These are phyloP conservation scores for Callipepla squamata DNA, from an alignment of 2,113 vertebrate genomes.

Conservation along the genomic window DNA sequence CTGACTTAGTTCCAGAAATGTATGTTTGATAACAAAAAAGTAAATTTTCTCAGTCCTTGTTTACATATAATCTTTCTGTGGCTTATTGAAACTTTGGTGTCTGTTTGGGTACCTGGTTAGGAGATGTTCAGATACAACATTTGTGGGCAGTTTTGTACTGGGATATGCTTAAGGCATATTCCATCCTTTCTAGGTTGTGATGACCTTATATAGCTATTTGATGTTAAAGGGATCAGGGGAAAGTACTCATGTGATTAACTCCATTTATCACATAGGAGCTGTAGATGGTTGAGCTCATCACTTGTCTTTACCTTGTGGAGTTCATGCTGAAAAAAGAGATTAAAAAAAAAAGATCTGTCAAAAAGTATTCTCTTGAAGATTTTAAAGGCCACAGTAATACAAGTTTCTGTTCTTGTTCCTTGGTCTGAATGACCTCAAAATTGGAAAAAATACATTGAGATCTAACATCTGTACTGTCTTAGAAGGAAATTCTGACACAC, in stretches of 20 bases:
- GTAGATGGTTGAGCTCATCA: background rate
- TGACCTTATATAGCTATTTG: background rate
- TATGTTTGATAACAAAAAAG: background rate
- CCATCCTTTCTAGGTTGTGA: background rate
- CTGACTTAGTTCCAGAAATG: background rate
- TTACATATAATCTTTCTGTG: background rate
- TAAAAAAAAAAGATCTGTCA: background rate
- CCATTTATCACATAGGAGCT: background rate
- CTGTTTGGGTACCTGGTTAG: background rate
- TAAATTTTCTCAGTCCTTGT: background rate
- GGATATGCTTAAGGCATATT: background rate
- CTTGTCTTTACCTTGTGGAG: background rate
- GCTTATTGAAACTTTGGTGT: background rate
- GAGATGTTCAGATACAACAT: background rate
- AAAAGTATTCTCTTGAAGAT: background rate
- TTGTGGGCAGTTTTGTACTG: background rate
- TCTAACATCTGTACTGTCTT: background rate
- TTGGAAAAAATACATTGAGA: background rate
- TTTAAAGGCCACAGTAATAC: background rate
- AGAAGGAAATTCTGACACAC: background rate
- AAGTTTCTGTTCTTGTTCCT: background rate
- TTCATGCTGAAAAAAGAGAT: background rate
- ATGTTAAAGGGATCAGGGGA: background rate
- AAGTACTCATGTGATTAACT: background rate
- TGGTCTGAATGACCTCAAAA: background rate